Percentiles rank a stretch among this genome's conserved stretches.
Conservation (phyloP, 2,113 vertebrate genomes). For the Equus przewalskii region DNA sequence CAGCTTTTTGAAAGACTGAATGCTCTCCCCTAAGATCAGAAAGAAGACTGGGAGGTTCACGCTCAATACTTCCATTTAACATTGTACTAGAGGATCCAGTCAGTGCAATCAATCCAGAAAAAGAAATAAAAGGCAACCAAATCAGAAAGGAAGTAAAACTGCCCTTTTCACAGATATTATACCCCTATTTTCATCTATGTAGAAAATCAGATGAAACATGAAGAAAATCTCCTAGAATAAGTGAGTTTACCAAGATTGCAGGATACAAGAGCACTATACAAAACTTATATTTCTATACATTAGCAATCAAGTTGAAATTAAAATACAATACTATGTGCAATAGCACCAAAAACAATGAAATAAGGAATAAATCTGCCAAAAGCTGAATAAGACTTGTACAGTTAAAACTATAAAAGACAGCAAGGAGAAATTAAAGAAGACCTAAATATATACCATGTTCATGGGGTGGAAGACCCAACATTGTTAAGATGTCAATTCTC, state of each 20-base stretch:
- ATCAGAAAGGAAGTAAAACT: not conserved
- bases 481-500: not conserved
- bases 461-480: not conserved
- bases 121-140: not conserved
- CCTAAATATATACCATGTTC: not conserved
- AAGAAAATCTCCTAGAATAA: not conserved
- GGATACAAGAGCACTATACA: not conserved
- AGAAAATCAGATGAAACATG: not conserved
- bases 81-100: not conserved
- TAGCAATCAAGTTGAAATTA: not conserved
- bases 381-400: not conserved
- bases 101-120: not conserved
- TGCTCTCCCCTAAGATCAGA: not conserved
- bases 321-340: not conserved
- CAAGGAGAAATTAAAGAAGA: not conserved
- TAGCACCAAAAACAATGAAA: not conserved
- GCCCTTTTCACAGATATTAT: not conserved
- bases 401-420: not conserved
- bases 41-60: not conserved
- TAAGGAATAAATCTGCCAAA: not conserved
- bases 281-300: not conserved
- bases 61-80: not conserved
- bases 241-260: not conserved
- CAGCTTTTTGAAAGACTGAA: not conserved
- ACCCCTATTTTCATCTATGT: not conserved